Evolutionary conservation across 2,113 vertebrate genomes (phyloP), one percentile per base, ranked within the genome.

Genomic region (Nothobranchius furzeri): DNA sequence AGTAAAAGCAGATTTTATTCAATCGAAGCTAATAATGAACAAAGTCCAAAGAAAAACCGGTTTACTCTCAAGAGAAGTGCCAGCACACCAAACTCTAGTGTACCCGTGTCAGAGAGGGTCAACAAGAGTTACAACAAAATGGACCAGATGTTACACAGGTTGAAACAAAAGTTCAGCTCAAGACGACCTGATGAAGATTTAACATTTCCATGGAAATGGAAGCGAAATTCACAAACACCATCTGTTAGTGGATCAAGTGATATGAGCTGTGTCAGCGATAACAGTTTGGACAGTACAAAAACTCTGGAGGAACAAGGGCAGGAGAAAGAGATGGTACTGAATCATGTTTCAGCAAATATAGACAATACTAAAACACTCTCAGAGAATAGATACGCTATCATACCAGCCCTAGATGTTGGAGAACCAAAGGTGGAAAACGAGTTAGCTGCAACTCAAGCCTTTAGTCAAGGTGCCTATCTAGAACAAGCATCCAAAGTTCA

Each of bases 101-200:
- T 80, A 36, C 82, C 84, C 13, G 82, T 83, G 7, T 79, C 85
- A 8, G 78, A 82, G 0, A 76, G 67, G 51, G 51, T 35, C 24
- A 63, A 37, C 46, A 91, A 87, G 76, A 64, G 61, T 9, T 79
- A 30, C 51, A 92, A 76, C 48, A 91, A 73, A 85, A 69, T 93
- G 77, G 91, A 93, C 54, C 86, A 83, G 56, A 73, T 93, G 35
- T 37, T 93, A 0, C 88, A 74, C 73, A 90, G 59, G 55, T 69
- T 92, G 40, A 92, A n/a, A 66, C 73, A 87, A 76, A 91, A 70
- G 15, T 91, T 93, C 62, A 85, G 82, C 73, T 60, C 67, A 11
- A 86, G 51, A 61, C 46, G 80, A 30, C 75, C 76, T 8, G 87
- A 91, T 0, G 88, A 91, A 6, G 71, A 89, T 48, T 6, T 51